These are phyloP conservation scores for Sinocyclocheilus anophthalmus DNA, from an alignment of 2,113 vertebrate species.

Conservation along the genomic window DNA sequence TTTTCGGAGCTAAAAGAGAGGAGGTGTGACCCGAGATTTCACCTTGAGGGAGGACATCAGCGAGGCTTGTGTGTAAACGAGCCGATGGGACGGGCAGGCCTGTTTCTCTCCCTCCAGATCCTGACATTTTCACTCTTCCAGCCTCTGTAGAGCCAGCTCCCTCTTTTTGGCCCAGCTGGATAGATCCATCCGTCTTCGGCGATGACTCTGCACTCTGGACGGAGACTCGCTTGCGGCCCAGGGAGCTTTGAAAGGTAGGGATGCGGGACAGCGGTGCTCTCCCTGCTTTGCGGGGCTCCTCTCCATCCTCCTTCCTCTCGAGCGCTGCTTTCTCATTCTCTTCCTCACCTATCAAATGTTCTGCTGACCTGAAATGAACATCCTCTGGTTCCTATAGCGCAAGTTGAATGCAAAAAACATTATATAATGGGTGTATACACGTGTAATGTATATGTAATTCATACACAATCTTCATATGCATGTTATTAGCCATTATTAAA, in stretches of 20 bases:
- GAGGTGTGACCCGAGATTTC: conserved; percentile 28
- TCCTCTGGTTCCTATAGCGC: conserved; percentile 44
- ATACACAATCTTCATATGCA: too few relatives aligned
- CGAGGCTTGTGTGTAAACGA: conserved; percentile 35
- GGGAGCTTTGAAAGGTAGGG: conserved; percentile 71
- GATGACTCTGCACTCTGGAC: conserved; percentile 46
- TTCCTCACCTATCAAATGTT: conserved; percentile 28
- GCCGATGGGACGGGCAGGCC: conserved; percentile 37
- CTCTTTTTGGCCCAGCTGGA: conserved; percentile 44
- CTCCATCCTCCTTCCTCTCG: conserved; percentile 70
- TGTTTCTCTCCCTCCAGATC: conserved; percentile 57
- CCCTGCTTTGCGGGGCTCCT: conserved; percentile 65
- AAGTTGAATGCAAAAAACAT: neutral
- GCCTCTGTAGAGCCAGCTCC: conserved; percentile 53
- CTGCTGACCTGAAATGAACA: conserved; percentile 4
- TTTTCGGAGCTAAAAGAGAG: neutral
- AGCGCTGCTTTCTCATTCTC: conserved; percentile 51
- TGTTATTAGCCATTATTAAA: too few relatives aligned
- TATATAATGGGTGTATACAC: neutral
- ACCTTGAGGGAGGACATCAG: conserved; percentile 38
- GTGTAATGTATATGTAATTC: neutral
- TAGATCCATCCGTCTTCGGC: conserved; percentile 58
- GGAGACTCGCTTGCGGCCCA: conserved; percentile 63
- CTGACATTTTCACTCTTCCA: conserved; percentile 49
- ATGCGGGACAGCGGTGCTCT: conserved; percentile 70